Evolutionary conservation across 2,888 invertebrate genomes (phyloP), one percentile per base, ranked within the genome.

Genomic region (Melitaea athalia): DNA sequence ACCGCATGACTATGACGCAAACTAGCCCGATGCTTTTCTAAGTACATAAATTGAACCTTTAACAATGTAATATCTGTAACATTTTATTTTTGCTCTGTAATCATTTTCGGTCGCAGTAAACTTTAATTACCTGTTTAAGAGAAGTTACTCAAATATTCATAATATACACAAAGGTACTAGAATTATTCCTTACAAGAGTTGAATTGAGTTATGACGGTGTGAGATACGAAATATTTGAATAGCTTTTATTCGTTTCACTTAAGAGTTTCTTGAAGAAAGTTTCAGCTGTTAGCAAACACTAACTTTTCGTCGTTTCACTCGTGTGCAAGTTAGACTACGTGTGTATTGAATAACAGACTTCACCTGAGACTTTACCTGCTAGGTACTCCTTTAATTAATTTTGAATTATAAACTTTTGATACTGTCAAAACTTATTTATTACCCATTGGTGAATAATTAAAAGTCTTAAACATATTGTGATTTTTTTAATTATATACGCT

Each of bases 221-320:
- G 52, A 53, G 50, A 66, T 60, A 33, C 43, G 59, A 50, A 61
- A 66, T 66, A 66, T 47, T 66, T 33, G 60, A 53, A 60, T 63
- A 50, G 42, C 45, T 66, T 66, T 55, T 70, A 67, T 69, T 68
- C 68, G 49, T 71, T 71, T 66, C 69, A 66, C 66, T 67, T 63
- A 55, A 61, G 64, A 70, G 65, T 67, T 61, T 61, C 64, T 63
- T 57, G 68, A 59, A 67, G 63, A 33, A 69, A 73, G 66, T 73
- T 69, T 53, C 38, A 73, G 60, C 60, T 69, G 72, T 71, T 71
- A 63, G 69, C 71, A 67, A 67, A 71, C 71, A 69, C 65, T 67
- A 68, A 69, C 72, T 71, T 68, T 60, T 38, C 53, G 31, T 55
- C 59, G n/a, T 17, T 15, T 62, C 43, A 43, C 63, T 63, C 47